Evolutionary conservation across 2,113 vertebrate genomes (phyloP).

Genomic region (Tonatia bakeri): DNA sequence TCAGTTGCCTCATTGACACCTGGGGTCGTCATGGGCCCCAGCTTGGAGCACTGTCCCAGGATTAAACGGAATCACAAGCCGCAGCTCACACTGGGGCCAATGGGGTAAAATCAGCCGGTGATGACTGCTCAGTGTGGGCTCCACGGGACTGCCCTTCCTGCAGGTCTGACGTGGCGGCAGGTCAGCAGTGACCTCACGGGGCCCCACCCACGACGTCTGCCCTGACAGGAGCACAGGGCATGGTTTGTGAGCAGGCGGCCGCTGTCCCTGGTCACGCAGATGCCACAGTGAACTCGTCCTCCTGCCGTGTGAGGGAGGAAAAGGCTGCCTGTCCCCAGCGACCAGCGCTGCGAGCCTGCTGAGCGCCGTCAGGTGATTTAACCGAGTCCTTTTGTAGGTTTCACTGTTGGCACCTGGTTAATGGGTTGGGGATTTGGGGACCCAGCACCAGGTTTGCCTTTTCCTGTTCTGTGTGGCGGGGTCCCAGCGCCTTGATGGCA

Average conservation of each 20-base stretch:
- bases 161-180: background rate
- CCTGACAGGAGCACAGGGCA: background rate
- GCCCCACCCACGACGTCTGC: background rate
- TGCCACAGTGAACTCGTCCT: background rate
- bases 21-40: background rate
- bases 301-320: background rate
- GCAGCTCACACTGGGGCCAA: background rate
- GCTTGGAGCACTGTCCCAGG: background rate
- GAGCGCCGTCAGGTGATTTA: background rate
- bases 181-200: background rate
- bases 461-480: background rate
- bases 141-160: background rate
- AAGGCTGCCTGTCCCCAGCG: slow-evolving; percentile 2
- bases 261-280: background rate
- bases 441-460: background rate
- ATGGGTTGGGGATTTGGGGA: background rate
- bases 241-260: background rate
- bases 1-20: background rate
- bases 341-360: background rate
- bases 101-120: background rate
- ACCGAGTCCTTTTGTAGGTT: background rate
- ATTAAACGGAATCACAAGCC: background rate
- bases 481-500: background rate
- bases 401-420: background rate
- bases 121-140: rapidly evolving